Conservation (phyloP, 1,140 invertebrate species). For the Ceratina japonica region DNA sequence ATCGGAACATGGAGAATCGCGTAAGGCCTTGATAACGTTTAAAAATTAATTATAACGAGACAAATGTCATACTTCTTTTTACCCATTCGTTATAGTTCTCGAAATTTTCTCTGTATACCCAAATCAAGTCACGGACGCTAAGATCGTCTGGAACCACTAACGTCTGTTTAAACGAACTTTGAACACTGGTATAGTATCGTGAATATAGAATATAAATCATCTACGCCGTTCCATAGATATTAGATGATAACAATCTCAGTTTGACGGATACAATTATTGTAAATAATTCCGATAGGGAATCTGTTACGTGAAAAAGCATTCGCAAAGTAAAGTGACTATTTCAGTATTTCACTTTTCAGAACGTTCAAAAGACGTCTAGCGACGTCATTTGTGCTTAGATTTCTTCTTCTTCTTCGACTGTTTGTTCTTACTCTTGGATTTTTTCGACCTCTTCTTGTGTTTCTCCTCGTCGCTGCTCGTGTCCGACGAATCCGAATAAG, state of each 20-base stretch:
- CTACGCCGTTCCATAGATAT: constrained; percentile 32
- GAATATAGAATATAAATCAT: constrained; percentile 42
- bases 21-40: constrained; percentile 55
- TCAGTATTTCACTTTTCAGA: constrained; percentile 22
- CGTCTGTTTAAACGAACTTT: constrained; percentile 29
- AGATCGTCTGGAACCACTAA: constrained; percentile 25
- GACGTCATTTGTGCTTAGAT: constrained; percentile 79
- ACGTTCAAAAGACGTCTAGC: constrained; percentile 52
- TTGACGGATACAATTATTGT: constrained; percentile 21
- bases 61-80: constrained; percentile 5
- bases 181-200: constrained; percentile 30
- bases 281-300: constrained; percentile 31
- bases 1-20: constrained; percentile 50
- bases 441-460: constrained; percentile 79
- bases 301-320: constrained; percentile 48
- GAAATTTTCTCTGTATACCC: constrained; percentile 11
- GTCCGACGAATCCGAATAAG: constrained; percentile 75
- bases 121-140: constrained; percentile 25
- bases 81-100: constrained; percentile 10
- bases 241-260: constrained; percentile 27
- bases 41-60: constrained; percentile 41
- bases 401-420: constrained; percentile 81
- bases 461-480: constrained; percentile 78
- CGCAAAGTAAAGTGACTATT: constrained; percentile 38
- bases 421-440: constrained; percentile 77